Base-by-base conservation (phyloP, 2,888 invertebrate genomes). In the Tinea trinotella region DNA sequence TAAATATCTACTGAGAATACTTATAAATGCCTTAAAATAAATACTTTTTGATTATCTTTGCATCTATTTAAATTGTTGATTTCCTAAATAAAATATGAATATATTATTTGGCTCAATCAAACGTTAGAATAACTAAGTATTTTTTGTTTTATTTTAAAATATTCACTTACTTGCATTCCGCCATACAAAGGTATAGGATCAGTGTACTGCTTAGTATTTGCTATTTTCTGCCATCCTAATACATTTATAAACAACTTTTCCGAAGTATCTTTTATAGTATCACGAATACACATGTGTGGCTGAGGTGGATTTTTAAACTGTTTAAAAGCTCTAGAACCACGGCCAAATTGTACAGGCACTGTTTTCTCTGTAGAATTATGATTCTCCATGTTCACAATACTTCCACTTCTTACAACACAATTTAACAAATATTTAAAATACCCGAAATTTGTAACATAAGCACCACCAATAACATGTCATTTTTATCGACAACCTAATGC, bases 281-380 rank as follows among this genome's bases (percentile, higher is more conserved):
- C 90, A 62, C 88, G 88, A 63, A 92, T 89, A 71, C 92, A 92
- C 92, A 92, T 92, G 73, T 92, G 91, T 9, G 92, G 92, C 60
- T 92, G 92, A 1, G 92, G 92, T 52, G 92, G 92, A 72, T 91
- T 91, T 70, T 91, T 91, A 61, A 92, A 92, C 64, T 90, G 88
- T 54, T 90, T 87, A 69, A 89, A 90, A 57, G 89, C 89, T 65
- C 90, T 75, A 20, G 89, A 89, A 55, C 87, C 87, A 35, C 89
- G 82, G 58, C 87, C 87, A 74, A 88, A 87, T 64, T 88, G 88
- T 53, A 88, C 76, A 40, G 89, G 89, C 53, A 76, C 64, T 64
- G 82, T 71, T 62, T 76, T 74, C 57, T 85, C 85, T 54, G 68
- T 78, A 59, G 70, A 62, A 65, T 67, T 79, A 63, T 71, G 76